Percentiles rank a stretch among this genome's conserved stretches.
Conservation (phyloP, 2,113 vertebrate genomes). For the Cryptoleucopteryx plumbea region DNA sequence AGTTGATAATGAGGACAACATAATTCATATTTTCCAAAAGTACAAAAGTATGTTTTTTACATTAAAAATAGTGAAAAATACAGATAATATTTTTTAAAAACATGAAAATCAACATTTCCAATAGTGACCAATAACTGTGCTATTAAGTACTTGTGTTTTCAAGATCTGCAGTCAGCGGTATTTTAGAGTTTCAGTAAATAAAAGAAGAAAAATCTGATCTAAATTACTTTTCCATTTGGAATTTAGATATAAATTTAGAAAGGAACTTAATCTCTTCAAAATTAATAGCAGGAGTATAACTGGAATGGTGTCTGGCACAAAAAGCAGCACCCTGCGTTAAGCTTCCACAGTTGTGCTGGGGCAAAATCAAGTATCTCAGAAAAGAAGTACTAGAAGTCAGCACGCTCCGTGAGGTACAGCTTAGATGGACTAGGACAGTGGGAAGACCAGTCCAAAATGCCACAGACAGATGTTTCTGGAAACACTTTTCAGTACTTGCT, state of each 20-base stretch:
- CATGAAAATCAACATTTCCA: background rate
- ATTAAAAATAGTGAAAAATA: background rate
- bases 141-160: background rate
- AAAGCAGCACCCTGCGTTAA: background rate
- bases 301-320: background rate
- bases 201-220: background rate
- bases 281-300: background rate
- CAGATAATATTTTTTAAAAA: background rate
- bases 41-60: background rate
- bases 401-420: background rate
- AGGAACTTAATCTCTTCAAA: background rate
- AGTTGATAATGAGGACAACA: background rate
- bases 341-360: accelerated
- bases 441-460: background rate
- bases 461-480: background rate
- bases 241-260: background rate
- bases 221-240: background rate
- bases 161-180: background rate
- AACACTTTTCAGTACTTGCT: background rate
- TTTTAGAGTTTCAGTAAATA: background rate
- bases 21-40: background rate
- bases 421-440: background rate
- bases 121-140: background rate
- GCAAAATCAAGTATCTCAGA: background rate
- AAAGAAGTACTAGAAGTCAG: background rate